Evolutionary conservation across 2,888 invertebrate genomes (phyloP).

Genomic region (Lycophotia porphyrea): DNA sequence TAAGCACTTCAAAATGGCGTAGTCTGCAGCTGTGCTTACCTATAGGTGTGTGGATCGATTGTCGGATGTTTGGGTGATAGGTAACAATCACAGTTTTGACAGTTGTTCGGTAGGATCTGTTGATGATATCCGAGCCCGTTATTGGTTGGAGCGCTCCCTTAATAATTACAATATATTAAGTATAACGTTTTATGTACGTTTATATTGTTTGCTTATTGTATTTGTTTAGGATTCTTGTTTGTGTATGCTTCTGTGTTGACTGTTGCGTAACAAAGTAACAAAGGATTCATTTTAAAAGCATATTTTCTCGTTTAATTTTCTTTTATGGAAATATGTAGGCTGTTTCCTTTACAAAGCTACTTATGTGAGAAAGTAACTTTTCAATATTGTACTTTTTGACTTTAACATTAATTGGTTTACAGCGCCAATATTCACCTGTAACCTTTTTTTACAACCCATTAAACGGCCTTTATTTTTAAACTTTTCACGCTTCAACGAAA

Average conservation of each 20-base stretch:
- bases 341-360: not conserved
- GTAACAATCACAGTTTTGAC: conserved; percentile 73
- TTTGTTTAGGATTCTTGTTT: conserved; percentile 46
- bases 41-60: conserved; percentile 84
- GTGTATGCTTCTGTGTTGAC: conserved; percentile 30
- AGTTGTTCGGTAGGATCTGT: conserved; percentile 66
- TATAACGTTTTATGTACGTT: conserved; percentile 35
- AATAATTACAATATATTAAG: conserved; percentile 36
- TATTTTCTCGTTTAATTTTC: conserved; percentile 51
- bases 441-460: conserved; percentile 31
- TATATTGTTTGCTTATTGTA: conserved; percentile 45
- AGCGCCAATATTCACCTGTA: conserved; percentile 1
- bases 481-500: conserved; percentile 24
- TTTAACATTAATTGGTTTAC: conserved; percentile 8
- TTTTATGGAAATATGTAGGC: conserved; percentile 22
- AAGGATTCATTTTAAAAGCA: conserved; percentile 43
- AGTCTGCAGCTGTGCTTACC: conserved; percentile 81
- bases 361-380: not conserved
- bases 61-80: conserved; percentile 76
- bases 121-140: conserved; percentile 25
- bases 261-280: conserved; percentile 59
- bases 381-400: not conserved
- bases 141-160: conserved; percentile 20
- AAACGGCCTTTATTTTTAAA: conserved; percentile 33
- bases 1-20: conserved; percentile 91